phyloP scores from a whole-genome alignment of 92 coral and sea anemone genomes.

The Parazoanthus darwini region DNA sequence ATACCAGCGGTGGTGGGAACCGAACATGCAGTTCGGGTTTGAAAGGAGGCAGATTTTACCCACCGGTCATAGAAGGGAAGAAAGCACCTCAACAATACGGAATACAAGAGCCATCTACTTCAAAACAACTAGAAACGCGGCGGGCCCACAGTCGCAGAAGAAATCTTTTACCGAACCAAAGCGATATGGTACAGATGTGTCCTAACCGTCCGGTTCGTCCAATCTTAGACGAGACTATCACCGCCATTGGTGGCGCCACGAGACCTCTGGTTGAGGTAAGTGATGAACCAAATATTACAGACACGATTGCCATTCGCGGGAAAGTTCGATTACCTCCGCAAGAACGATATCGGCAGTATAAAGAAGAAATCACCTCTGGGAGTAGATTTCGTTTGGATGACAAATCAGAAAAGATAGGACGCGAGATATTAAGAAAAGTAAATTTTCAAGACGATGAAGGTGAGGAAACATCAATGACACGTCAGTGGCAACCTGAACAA shows the following conservation, averaged over 20 bases:
- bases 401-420: too few relatives aligned
- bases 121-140: background rate
- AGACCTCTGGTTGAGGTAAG: background rate
- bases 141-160: background rate
- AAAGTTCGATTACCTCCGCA: too few relatives aligned
- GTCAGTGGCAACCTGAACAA: too few relatives aligned
- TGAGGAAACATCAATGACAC: too few relatives aligned
- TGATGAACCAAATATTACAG: background rate
- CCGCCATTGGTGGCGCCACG: background rate
- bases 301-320: too few relatives aligned
- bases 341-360: too few relatives aligned
- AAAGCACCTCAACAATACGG: background rate
- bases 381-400: too few relatives aligned
- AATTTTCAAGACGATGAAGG: too few relatives aligned
- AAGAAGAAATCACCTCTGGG: too few relatives aligned
- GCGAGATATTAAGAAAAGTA: too few relatives aligned
- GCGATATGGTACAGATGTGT: background rate
- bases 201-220: background rate
- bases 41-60: background rate
- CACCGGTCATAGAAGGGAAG: background rate
- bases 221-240: background rate
- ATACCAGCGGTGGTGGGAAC: background rate
- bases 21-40: background rate
- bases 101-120: background rate
- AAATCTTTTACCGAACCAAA: background rate